Conservation (phyloP, 2,888 invertebrate genomes). For the Oeneis ivallda region DNA sequence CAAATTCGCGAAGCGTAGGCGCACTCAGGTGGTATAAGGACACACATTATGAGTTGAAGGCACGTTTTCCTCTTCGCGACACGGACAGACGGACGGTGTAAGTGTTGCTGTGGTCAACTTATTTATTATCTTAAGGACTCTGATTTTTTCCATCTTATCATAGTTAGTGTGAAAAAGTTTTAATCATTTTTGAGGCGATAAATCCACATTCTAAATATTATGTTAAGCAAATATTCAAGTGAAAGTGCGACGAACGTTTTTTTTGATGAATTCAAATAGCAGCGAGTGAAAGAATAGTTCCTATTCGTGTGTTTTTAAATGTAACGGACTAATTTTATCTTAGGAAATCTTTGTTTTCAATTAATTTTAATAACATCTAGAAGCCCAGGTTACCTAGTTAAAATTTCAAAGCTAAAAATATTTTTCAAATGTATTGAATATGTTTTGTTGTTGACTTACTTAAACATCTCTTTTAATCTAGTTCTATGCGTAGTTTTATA, state of each 20-base stretch:
- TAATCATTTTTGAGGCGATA: slow-evolving; percentile 12
- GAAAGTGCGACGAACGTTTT: slow-evolving; percentile 16
- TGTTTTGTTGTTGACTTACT: no score
- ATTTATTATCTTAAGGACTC: background rate
- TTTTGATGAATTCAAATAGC: background rate
- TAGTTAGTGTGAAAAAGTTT: background rate
- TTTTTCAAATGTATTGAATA: no score
- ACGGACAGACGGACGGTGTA: slow-evolving; percentile 63
- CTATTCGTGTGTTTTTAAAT: background rate
- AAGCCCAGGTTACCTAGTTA: no score
- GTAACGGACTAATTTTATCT: slow-evolving; percentile 1
- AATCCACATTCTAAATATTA: background rate
- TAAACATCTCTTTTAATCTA: no score
- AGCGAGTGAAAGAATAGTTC: background rate
- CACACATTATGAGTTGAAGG: slow-evolving; percentile 45
- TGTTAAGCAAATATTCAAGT: background rate
- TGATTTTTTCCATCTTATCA: background rate
- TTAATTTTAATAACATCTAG: background rate
- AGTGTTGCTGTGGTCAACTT: slow-evolving; percentile 45
- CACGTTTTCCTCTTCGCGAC: slow-evolving; percentile 63
- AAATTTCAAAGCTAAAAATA: no score
- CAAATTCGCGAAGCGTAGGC: slow-evolving; percentile 59
- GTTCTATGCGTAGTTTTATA: background rate
- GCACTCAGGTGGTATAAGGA: slow-evolving; percentile 65
- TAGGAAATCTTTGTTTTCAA: background rate